Evolutionary conservation across 2,797 vertebrate species (phyloP), one percentile per base, ranked within the genome.

Genomic region (Manis crassicaudata): DNA sequence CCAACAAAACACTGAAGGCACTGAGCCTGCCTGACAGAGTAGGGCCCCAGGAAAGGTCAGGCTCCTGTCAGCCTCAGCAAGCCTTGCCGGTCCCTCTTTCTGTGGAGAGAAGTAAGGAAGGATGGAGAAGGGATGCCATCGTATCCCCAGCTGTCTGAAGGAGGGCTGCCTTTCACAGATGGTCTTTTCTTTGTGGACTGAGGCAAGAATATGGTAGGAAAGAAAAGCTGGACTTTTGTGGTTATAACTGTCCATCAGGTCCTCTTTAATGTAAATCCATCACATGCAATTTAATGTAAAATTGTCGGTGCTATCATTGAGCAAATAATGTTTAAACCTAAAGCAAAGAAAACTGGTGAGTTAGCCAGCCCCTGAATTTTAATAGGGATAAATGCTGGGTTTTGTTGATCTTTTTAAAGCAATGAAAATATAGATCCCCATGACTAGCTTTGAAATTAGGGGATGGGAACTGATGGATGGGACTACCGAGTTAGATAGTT

Each of bases 381-480:
- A 56, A 60, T 63, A 63, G 46, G 29, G 62, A 89, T 86, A 56
- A 88, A 80, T 89, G 81, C 82, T 82, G 82, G 87, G 70, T 90
- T 88, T 81, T 70, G 16, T 91, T 81, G 63, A 63, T 6, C n/a
- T 72, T 94, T 83, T 87, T 43, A 20, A 95, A 92, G 62, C 56
- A 95, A 43, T 35, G 50, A 82, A 73, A 32, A 50, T 46, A 62
- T n/a, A 72, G 79, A 90, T 90, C 52, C 16, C 65, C 25, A 29
- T 60, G 62, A 90, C 77, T 73, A 75, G 43, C 43, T 95, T 77
- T 85, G 52, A 89, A 88, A 72, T 79, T 65, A 63, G 46, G 32
- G 10, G 37, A 29, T 81, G 50, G 79, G 52, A 84, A 58, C 27
- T 27, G 35, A 84, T 68, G 56, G 3, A 37, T 68, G 32, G 52